These are phyloP conservation scores for Beris morrisii DNA, from an alignment of 2,888 invertebrate species.

Conservation along the genomic window DNA sequence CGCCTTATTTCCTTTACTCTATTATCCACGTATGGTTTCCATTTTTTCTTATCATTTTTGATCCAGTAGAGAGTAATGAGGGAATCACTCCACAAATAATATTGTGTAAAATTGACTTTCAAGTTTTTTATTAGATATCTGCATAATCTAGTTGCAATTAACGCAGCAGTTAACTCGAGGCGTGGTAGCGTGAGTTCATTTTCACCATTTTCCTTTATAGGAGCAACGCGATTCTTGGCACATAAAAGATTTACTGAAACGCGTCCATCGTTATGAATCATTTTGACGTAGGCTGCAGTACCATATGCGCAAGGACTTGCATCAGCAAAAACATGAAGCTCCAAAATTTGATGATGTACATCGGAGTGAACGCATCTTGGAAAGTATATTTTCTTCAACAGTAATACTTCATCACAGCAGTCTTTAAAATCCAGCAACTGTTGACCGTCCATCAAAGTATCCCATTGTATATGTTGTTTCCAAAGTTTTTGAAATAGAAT, in stretches of 20 bases:
- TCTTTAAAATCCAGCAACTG: no score
- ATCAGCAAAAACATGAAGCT: background rate
- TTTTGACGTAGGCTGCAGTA: background rate
- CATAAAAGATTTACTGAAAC: background rate
- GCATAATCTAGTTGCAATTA: no score
- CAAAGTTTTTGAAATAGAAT: no score
- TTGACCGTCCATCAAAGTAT: no score
- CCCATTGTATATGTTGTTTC: no score
- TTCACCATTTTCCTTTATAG: background rate
- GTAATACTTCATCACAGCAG: no score
- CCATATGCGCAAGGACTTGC: background rate
- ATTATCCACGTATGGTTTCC: no score
- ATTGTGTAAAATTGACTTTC: background rate
- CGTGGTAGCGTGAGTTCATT: slow-evolving; percentile 1
- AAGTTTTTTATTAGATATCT: background rate
- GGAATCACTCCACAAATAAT: slow-evolving; percentile 1
- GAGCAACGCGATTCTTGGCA: background rate
- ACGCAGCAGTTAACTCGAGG: background rate
- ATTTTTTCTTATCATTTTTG: no score
- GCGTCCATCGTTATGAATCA: background rate
- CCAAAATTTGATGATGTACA: background rate
- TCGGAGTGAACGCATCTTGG: background rate
- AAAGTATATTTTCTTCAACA: no score
- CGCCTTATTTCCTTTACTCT: no score
- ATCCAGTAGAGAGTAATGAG: background rate